These are phyloP conservation scores for Eupithecia dodoneata DNA, from an alignment of 2,888 invertebrate genomes.

Conservation along the genomic window DNA sequence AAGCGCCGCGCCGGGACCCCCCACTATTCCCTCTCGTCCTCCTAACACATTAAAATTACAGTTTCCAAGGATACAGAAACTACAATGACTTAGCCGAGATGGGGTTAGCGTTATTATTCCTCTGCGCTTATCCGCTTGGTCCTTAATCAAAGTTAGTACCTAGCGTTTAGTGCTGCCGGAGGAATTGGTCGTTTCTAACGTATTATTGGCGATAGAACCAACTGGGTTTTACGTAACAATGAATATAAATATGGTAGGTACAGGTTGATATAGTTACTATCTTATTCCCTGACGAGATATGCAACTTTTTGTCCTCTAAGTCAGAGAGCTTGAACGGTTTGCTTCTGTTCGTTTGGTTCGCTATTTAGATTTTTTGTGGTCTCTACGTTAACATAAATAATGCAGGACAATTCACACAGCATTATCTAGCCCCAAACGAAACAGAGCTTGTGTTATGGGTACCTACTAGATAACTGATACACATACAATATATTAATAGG, in stretches of 20 bases:
- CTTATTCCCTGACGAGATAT: background rate
- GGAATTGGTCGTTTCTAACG: constrained; percentile 58
- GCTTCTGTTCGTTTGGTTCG: background rate
- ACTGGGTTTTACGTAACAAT: constrained; percentile 34
- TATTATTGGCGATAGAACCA: constrained; percentile 50
- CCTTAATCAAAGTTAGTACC: constrained; percentile 80
- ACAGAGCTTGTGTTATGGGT: too few relatives aligned
- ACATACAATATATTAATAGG: too few relatives aligned
- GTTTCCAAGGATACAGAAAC: constrained; percentile 77
- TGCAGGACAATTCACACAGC: too few relatives aligned
- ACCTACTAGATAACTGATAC: too few relatives aligned
- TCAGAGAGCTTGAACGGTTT: background rate
- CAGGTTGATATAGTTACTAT: background rate
- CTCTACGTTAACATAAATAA: background rate
- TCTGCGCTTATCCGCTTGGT: constrained; percentile 69
- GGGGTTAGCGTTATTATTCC: constrained; percentile 79
- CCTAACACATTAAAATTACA: constrained; percentile 79
- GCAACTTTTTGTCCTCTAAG: background rate
- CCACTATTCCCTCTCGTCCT: constrained; percentile 67
- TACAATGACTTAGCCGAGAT: constrained; percentile 72
- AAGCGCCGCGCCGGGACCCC: constrained; percentile 63
- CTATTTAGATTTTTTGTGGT: background rate
- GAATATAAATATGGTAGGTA: background rate
- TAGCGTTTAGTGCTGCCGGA: constrained; percentile 61
- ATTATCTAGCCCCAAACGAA: too few relatives aligned